Evolutionary conservation across 2,113 vertebrate genomes (phyloP), one percentile per base, ranked within the genome.

Genomic region (Odontophorus gujanensis): DNA sequence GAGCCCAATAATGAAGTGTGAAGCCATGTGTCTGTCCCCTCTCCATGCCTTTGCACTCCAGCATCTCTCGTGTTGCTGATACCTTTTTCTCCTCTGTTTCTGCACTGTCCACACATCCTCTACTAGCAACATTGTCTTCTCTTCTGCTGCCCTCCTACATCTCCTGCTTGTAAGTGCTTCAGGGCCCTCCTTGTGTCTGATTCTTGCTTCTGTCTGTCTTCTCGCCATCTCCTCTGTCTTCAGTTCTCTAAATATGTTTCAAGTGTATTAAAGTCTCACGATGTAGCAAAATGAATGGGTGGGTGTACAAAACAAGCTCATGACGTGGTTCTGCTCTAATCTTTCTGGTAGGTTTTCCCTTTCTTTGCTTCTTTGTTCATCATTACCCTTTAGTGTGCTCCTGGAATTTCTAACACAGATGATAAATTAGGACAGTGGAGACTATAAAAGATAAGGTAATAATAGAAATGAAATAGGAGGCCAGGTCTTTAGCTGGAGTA

Each of bases 371-470:
- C 80, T 93, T 93, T 93, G 87, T 75, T 94, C 68, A 15, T 90
- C 77, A 89, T 93, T 90, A 53, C 65, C 73, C 90, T 83, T 79
- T 53, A 26, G 61, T 32, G 48, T 69, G 73, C 82, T 95, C 85
- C 87, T 18, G 62, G 2, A 17, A 88, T 93, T 95, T 88, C 69
- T 65, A 94, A 88, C 65, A 21, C 57, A 83, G 48, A 90, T 92
- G 92, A 95, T 94, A 73, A 93, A 96, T 95, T 95, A 95, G 66
- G 96, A 95, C 79, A 78, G 85, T 63, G 88, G 94, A 81, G 92
- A 94, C 90, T 93, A 92, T 90, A 87, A 96, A 93, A 95, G 93
- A 95, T 95, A 96, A 96, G 92, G 89, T 96, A 96, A 96, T 96
- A 96, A 96, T 61, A 94, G 89, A 95, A 96, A 95, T 94, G 69